Base-by-base conservation (phyloP, 1,140 invertebrate genomes). In the Drosophila serrata region DNA sequence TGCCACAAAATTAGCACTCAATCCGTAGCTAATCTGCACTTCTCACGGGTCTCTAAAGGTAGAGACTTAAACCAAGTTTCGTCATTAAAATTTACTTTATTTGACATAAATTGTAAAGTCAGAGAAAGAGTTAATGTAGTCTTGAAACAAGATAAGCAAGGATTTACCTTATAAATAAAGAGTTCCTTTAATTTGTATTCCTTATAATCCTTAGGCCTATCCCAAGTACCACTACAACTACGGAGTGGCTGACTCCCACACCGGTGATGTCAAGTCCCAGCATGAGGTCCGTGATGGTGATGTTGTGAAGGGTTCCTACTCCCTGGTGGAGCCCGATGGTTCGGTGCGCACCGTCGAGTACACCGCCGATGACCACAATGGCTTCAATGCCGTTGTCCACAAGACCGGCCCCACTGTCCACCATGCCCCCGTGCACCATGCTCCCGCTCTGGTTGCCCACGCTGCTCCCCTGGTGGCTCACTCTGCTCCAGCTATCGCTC, bases 331-430 rank as follows among this genome's bases (percentile, higher is more conserved):
- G 74, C 94, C 94, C n/a, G 94, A 95, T 61, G 94, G 94, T 59
- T 93, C 93, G 6, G 93, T 94, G 67, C 92, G 94, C 43, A 94
- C 92, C 56, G 95, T 96, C 45, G 94, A 95, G 79, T 96, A 96
- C 90, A 95, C 95, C 2, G 95, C 95, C 13, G 96, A 96, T 87
- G 95, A 96, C 67, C 94, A 95, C 81, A 95, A 94, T 73, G 95
- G 95, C 4, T 93, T 93, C 91, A 93, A 93, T 56, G 93, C 93
- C 12, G 92, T 93, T 3, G 93, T 93, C 5, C 93, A 93, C 85
- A 93, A 94, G 90, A 93, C 90, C 19, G 93, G 90, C 17, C 92
- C 92, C 58, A 91, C 86, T 27, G 58, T 92, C 9, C 91, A 92
- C 57, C 86, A 84, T 45, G 82, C 87, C 35, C 82, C 81, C 19